Evolutionary conservation across 2,888 invertebrate genomes (phyloP), one percentile per base, ranked within the genome.

Genomic region (Danaus chrysippus): DNA sequence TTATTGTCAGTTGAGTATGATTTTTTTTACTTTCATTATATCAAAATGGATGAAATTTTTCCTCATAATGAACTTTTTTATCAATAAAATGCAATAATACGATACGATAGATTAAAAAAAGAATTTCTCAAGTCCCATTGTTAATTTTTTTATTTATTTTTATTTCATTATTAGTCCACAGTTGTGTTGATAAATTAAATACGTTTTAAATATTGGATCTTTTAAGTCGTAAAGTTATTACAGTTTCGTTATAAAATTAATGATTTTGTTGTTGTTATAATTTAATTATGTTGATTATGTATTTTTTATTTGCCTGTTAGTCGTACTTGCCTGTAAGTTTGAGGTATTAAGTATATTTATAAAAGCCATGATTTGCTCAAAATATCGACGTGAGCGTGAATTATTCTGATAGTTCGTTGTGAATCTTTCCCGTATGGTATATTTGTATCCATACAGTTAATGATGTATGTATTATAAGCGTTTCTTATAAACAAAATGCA

Each of bases 351-450:
- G 9, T 71, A 73, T 71, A 83, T 79, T 85, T 83, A 79, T 67
- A 70, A 68, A 64, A 69, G 58, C 67, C 54, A 63, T 67, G 13
- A 61, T 72, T 73, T 74, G 73, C 75, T 76, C 75, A 72, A 73
- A 69, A 72, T 65, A 34, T 34, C 23, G 23, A 34, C 66, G 62
- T 62, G 56, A 64, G 60, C 57, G 58, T 62, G 56, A 71, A 68
- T 67, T 83, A 81, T 84, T 82, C 83, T 83, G 76, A 77, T 77
- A 75, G 73, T 78, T 75, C 76, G 73, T 77, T 79, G 73, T 73
- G 75, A 71, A 71, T 70, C 72, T 76, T 77, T 78, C 68, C 77
- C 77, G 76, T 78, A 53, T 19, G 12, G 10, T 44, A 6, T 52
- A 46, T 52, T 9, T 42, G 34, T 58, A 3, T 17, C 41, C 43